Conservation (phyloP, 2,797 vertebrate species). For the Chrosomus eos region DNA sequence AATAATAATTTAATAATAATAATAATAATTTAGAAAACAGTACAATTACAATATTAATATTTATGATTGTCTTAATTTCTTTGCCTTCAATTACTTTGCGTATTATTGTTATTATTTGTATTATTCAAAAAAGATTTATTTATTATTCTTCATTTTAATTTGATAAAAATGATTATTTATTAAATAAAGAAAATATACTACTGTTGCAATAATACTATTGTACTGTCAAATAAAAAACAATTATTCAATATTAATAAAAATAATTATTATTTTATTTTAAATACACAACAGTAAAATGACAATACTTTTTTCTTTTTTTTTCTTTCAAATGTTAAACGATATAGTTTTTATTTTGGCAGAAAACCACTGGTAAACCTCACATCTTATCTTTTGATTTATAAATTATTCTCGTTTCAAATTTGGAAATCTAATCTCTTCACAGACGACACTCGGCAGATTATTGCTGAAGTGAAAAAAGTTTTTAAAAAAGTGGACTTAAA, state of each 20-base stretch:
- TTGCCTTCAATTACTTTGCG: background rate
- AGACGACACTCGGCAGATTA: no score
- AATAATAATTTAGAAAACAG: background rate
- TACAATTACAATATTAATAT: no score
- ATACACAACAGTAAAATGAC: no score
- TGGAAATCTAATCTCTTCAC: background rate
- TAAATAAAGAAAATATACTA: background rate
- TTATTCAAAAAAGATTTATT: background rate
- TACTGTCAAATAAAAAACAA: background rate
- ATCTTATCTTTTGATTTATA: background rate
- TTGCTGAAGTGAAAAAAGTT: no score
- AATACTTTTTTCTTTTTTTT: no score
- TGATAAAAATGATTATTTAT: background rate
- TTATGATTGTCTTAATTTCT: background rate
- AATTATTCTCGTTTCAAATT: background rate
- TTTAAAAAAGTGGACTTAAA: no score
- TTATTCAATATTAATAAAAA: background rate
- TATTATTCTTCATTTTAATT: no score
- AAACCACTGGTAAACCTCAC: no score
- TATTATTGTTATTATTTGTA: background rate
- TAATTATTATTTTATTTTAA: background rate
- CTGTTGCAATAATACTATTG: background rate
- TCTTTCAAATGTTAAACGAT: background rate
- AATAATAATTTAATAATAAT: background rate
- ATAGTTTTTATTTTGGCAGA: background rate